phyloP scores from a whole-genome alignment of 2,888 invertebrate genomes.

The Lysandra bellargus region DNA sequence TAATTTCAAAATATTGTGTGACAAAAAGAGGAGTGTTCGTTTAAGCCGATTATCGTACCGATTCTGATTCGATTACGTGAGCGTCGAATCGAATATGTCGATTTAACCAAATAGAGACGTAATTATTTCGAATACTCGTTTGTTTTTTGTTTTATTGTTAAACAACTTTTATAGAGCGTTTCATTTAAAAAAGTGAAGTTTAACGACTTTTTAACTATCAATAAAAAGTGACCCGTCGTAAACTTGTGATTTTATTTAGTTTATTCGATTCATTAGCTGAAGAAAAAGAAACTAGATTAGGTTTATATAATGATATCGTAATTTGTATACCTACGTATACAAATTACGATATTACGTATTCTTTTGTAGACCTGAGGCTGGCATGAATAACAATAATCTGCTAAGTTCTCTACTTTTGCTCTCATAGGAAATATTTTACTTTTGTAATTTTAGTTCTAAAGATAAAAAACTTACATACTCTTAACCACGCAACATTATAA shows the following conservation, averaged over 20 bases:
- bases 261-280: not conserved
- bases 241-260: not conserved
- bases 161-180: not conserved
- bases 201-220: not conserved
- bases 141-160: conserved; percentile 9
- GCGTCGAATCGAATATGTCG: conserved; percentile 26
- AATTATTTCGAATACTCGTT: conserved; percentile 25
- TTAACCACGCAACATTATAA: too few relatives aligned
- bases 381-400: too few relatives aligned
- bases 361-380: too few relatives aligned
- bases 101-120: conserved; percentile 25
- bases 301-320: not conserved
- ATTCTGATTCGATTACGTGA: conserved; percentile 28
- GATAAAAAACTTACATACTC: too few relatives aligned
- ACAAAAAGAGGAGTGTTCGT: conserved; percentile 33
- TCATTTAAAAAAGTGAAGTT: not conserved
- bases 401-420: not conserved
- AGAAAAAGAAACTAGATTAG: not conserved
- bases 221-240: not conserved
- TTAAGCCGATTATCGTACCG: conserved; percentile 33
- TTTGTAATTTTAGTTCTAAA: not conserved
- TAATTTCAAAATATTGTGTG: conserved; percentile 21
- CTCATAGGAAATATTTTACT: not conserved
- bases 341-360: too few relatives aligned
- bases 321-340: too few relatives aligned